phyloP scores from a whole-genome alignment of 2,113 vertebrate genomes.

The Gallinago paraguaiae region DNA sequence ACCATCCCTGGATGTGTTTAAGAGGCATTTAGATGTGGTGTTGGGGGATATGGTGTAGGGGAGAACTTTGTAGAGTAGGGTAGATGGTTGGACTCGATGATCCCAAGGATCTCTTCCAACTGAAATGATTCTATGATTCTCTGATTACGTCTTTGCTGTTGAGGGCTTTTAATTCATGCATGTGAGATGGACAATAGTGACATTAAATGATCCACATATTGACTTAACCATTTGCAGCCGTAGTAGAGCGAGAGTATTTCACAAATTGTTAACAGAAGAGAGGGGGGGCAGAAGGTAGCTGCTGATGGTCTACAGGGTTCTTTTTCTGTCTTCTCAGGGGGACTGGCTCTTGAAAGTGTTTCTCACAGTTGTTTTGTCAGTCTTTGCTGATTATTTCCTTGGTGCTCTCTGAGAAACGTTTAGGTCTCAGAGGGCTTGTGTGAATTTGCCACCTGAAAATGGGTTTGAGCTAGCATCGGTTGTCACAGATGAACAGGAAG shows the following conservation, averaged over 20 bases:
- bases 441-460: neutral
- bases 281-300: neutral
- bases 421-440: neutral
- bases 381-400: neutral
- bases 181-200: rapidly evolving
- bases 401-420: neutral
- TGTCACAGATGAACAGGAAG: neutral
- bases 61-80: too few relatives aligned
- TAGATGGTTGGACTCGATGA: too few relatives aligned
- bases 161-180: neutral
- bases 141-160: neutral
- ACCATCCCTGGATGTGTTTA: too few relatives aligned
- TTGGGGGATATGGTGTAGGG: too few relatives aligned
- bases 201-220: neutral
- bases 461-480: neutral
- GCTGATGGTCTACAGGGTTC: neutral
- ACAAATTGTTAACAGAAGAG: neutral
- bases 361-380: neutral
- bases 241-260: neutral
- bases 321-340: neutral
- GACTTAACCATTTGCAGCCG: neutral
- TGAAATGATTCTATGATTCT: too few relatives aligned
- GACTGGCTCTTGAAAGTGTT: neutral
- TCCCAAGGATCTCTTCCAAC: too few relatives aligned
- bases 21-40: too few relatives aligned